Evolutionary conservation across 2,113 vertebrate species (phyloP).

Genomic region (Corythornis cristatus): DNA sequence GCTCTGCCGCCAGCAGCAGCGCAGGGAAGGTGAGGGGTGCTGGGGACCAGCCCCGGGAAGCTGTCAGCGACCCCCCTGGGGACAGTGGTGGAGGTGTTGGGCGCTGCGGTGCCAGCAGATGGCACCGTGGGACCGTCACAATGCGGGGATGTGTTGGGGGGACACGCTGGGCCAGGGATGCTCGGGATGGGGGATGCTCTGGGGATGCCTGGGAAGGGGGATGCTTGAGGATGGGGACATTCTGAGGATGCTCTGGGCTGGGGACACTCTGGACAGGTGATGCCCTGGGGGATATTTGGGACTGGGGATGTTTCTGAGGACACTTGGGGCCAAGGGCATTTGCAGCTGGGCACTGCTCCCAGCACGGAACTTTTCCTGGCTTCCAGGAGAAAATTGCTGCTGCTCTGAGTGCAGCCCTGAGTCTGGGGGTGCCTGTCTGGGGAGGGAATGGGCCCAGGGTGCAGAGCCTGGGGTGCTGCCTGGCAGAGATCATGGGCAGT

Average conservation of each 20-base stretch:
- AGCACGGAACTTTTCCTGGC: not conserved
- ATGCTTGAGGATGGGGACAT: not conserved
- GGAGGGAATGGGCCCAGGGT: not conserved
- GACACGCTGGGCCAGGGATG: not conserved
- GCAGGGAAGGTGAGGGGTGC: no score
- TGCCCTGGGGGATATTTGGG: rapidly evolving
- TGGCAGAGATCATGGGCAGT: not conserved
- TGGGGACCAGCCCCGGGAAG: not conserved
- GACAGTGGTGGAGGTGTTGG: not conserved
- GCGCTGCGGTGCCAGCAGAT: slow-evolving; percentile 8
- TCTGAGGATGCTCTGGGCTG: not conserved
- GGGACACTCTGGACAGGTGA: no score
- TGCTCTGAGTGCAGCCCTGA: no score
- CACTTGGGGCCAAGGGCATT: not conserved
- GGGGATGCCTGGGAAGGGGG: rapidly evolving
- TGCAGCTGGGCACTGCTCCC: not conserved
- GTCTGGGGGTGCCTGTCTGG: rapidly evolving
- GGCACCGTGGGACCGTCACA: slow-evolving; percentile 32
- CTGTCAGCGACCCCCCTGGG: not conserved
- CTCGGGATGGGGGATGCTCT: rapidly evolving
- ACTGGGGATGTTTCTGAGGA: rapidly evolving
- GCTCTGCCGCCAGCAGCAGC: no score
- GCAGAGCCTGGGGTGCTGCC: not conserved
- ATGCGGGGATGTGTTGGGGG: not conserved
- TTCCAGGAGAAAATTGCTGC: not conserved